A percentile compares a stretch with the other conserved stretches of the same genome.
phyloP scores from a whole-genome alignment of 2,113 vertebrate genomes.

The Chaetops frenatus region DNA sequence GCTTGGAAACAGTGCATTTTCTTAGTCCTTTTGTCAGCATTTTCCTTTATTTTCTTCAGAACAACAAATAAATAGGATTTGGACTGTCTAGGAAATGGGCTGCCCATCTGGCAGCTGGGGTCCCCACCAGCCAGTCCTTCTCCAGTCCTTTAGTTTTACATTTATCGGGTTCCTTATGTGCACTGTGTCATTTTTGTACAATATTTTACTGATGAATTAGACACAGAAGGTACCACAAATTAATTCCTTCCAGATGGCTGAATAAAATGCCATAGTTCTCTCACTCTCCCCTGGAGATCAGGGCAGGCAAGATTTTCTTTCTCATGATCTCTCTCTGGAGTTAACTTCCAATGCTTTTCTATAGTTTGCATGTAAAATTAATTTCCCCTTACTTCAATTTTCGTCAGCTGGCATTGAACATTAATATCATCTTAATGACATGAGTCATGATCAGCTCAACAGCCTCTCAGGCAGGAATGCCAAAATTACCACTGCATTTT shows the following conservation, averaged over 20 bases:
- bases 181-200: background rate
- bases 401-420: conserved; percentile 6
- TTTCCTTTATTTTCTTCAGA: background rate
- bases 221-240: conserved; percentile 39
- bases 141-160: background rate
- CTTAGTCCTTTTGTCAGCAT: background rate
- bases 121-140: background rate
- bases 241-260: conserved; percentile 52
- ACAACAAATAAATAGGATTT: background rate
- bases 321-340: background rate
- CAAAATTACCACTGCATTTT: conserved; percentile 1
- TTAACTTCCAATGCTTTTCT: conserved; percentile 1
- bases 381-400: conserved; percentile 39
- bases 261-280: conserved; percentile 5
- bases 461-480: background rate
- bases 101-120: background rate
- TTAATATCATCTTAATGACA: conserved; percentile 32
- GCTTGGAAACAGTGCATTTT: background rate
- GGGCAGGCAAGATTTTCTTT: background rate
- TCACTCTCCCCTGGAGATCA: background rate
- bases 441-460: conserved; percentile 13
- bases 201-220: conserved; percentile 19
- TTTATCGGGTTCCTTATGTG: background rate
- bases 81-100: background rate
- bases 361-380: conserved; percentile 30